A percentile compares a stretch with the other conserved stretches of the same genome.
Conservation (phyloP, 2,113 vertebrate genomes). For the Calyptomena viridis region DNA sequence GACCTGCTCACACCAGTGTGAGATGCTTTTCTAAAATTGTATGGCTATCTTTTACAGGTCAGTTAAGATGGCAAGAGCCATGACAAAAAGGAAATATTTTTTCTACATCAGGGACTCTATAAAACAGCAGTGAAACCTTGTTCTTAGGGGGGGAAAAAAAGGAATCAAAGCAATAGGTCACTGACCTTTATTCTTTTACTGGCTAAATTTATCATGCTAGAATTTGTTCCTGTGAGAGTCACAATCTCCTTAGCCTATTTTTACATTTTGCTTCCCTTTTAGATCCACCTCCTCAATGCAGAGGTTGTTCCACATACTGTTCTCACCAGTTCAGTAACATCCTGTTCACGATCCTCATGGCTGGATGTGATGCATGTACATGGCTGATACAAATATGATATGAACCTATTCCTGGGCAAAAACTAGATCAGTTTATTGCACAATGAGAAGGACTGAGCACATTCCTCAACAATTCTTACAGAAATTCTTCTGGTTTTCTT, state of each 20-base stretch:
- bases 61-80: background rate
- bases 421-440: background rate
- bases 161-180: background rate
- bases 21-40: background rate
- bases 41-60: background rate
- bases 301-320: background rate
- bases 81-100: background rate
- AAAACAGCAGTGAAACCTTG: background rate
- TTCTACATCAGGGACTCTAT: background rate
- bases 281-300: constrained; percentile 41
- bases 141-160: background rate
- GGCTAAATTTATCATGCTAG: constrained; percentile 2
- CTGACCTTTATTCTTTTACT: background rate
- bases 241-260: constrained; percentile 31
- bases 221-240: background rate
- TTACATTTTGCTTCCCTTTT: constrained; percentile 4
- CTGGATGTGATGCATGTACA: background rate
- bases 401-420: background rate
- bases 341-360: background rate
- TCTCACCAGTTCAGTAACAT: background rate
- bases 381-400: background rate
- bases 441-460: background rate
- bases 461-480: background rate
- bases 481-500: background rate
- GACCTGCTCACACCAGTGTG: background rate